Evolutionary conservation across 2,888 invertebrate species (phyloP), one percentile per base, ranked within the genome.

Genomic region (Margaritifera margaritifera): DNA sequence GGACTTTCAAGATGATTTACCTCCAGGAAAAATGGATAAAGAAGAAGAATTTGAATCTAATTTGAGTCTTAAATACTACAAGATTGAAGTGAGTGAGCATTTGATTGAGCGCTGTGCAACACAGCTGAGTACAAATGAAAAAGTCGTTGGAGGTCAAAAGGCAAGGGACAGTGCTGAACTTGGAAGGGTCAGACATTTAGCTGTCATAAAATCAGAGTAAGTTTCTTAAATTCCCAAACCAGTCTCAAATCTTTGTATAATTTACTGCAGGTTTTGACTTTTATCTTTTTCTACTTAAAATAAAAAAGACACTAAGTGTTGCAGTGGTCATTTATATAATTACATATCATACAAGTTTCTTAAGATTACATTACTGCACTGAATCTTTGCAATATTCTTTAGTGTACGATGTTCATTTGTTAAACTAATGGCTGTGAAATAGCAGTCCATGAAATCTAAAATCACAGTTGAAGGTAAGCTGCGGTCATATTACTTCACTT

Each of bases 91-190:
- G 20, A 78, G 86, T 1, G 86, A 88, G 25, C 75, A 84, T 62
- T 73, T 89, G 73, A 80, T 89, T 5, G 88, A 88, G 60, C 65
- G 87, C 50, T 87, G 88, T 80, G 89, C 89, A 22, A 87, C 87
- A 6, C 82, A 84, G 66, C 77, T 89, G 22, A 87, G 87, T 69
- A 82, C 82, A 64, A 89, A 88, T 75, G 85, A 88, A 61, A 81
- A 83, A 64, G 82, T 89, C 4, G 86, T 88, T 19, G 80, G 77
- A 24, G 78, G 86, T 24, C 73, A 80, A 42, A 57, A 77, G 11
- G 72, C 78, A 22, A 66, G 75, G 50, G 72, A 78, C 55, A 78
- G 77, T 66, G 71, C 74, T 19, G 72, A 74, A 6, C 66, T 84
- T 22, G 87, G 86, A 20, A 84, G 83, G 11, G 88, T 83, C 6